phyloP scores from a whole-genome alignment of 1,140 invertebrate genomes.

The Bombyx mori region DNA sequence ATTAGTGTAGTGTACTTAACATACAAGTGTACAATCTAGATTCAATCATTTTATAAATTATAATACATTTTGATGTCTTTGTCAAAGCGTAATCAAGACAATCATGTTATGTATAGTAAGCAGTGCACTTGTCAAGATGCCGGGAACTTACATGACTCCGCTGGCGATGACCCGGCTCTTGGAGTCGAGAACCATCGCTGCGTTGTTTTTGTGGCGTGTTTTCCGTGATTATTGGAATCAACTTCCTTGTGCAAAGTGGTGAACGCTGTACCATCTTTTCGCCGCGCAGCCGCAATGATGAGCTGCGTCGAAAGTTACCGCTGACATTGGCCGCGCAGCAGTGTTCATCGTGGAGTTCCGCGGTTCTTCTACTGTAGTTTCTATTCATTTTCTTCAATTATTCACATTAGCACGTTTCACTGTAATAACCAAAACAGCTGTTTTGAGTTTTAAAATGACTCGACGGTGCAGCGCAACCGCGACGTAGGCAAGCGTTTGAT shows the following conservation, averaged over 20 bases:
- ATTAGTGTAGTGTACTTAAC: too few relatives aligned
- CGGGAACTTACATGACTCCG: constrained; percentile 55
- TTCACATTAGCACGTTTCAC: constrained; percentile 40
- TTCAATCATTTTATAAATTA: too few relatives aligned
- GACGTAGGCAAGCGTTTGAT: too few relatives aligned
- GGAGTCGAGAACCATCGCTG: constrained; percentile 55
- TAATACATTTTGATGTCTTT: too few relatives aligned
- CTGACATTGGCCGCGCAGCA: constrained; percentile 62
- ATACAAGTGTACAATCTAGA: too few relatives aligned
- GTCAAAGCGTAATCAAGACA: too few relatives aligned
- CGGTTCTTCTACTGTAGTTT: constrained; percentile 52
- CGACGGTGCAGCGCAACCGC: too few relatives aligned
- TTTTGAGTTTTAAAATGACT: too few relatives aligned
- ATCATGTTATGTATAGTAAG: too few relatives aligned
- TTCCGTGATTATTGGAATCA: constrained; percentile 68
- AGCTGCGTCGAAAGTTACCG: constrained; percentile 61
- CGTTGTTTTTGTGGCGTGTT: constrained; percentile 52
- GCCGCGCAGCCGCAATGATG: constrained; percentile 69
- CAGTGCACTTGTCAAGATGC: too few relatives aligned
- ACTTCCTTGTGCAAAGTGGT: constrained; percentile 58
- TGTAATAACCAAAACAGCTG: not conserved
- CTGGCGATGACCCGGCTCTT: constrained; percentile 55
- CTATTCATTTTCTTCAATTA: constrained; percentile 58
- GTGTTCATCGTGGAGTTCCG: constrained; percentile 59
- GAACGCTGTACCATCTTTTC: constrained; percentile 69